Conservation (phyloP, 2,888 invertebrate species). For the Limnephilus rhombicus region DNA sequence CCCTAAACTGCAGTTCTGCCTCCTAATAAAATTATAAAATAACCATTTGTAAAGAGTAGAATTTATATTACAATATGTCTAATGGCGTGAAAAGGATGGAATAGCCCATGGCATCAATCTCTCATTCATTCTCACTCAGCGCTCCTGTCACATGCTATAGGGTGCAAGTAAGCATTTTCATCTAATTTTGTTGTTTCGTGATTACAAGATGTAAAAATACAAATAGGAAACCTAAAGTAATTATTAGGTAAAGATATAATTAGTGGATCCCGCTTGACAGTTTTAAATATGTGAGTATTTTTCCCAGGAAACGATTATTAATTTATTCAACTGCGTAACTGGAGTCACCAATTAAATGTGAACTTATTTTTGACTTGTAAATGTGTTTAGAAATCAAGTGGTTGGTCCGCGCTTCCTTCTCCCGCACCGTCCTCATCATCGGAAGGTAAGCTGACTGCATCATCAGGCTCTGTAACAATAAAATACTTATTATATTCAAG, state of each 20-base stretch:
- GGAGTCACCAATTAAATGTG: constrained; percentile 45
- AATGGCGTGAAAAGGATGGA: constrained; percentile 66
- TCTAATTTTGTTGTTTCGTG: constrained; percentile 64
- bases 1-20: constrained; percentile 46
- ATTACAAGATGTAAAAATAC: constrained; percentile 66
- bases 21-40: constrained; percentile 57
- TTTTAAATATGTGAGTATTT: constrained; percentile 52
- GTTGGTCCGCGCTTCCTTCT: constrained; percentile 88
- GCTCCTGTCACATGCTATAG: constrained; percentile 62
- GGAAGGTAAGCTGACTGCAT: constrained; percentile 79
- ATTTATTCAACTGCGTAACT: constrained; percentile 50
- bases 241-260: constrained; percentile 61
- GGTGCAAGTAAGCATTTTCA: constrained; percentile 65
- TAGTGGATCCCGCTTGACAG: constrained; percentile 52
- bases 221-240: constrained; percentile 65
- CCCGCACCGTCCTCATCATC: constrained; percentile 88
- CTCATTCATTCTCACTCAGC: constrained; percentile 62
- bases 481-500: background rate
- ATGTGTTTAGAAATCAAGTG: constrained; percentile 82
- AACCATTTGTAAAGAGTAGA: constrained; percentile 25
- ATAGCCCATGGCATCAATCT: constrained; percentile 61
- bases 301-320: constrained; percentile 53
- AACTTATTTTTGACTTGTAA: constrained; percentile 32
- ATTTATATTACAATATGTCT: constrained; percentile 45
- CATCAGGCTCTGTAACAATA: constrained; percentile 70